Evolutionary conservation across 2,888 invertebrate genomes (phyloP), one percentile per base, ranked within the genome.

Genomic region (Drosophila incognita): DNA sequence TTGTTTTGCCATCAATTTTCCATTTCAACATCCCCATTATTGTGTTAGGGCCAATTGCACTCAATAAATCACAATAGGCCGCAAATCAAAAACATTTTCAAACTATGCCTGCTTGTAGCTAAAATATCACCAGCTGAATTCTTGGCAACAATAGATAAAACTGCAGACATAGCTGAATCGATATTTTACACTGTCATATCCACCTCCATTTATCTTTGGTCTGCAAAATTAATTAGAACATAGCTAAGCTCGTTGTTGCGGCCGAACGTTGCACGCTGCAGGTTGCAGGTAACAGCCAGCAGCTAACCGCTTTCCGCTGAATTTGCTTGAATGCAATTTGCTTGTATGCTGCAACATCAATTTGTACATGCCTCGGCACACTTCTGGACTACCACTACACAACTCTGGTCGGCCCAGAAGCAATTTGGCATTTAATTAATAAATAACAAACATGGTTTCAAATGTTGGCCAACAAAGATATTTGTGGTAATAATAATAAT

Each of bases 51-150:
- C 29, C 48, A 60, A 35, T 57, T 52, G 60, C 62, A 56, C 48
- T 74, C 78, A 74, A 74, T 77, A 69, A 77, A 69, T 69, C 65
- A 77, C 74, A 65, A 52, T 59, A 69, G 56, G 51, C 65, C 49
- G 69, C 74, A 77, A 77, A 69, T 74, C 78, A 78, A 74, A 77
- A 48, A 66, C 69, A 64, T 70, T 74, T 69, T 53, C 57, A 69
- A 78, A 77, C 66, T 74, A 66, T 78, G 51, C 56, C 65, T 66
- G 59, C n/a, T 68, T 58, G 64, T 24, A 62, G 69, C 27, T 38
- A 21, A 33, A 36, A 33, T 35, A 33, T 18, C 36, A 11, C 11
- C 42, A 33, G 42, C 33, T 15, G 6, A 21, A n/a, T 24, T 7
- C 7, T 4, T 15, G 13, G n/a, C 29, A 18, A 56, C 2, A 29